Base-by-base conservation (phyloP, 2,113 vertebrate genomes). In the Psammodynastes pulverulentus region DNA sequence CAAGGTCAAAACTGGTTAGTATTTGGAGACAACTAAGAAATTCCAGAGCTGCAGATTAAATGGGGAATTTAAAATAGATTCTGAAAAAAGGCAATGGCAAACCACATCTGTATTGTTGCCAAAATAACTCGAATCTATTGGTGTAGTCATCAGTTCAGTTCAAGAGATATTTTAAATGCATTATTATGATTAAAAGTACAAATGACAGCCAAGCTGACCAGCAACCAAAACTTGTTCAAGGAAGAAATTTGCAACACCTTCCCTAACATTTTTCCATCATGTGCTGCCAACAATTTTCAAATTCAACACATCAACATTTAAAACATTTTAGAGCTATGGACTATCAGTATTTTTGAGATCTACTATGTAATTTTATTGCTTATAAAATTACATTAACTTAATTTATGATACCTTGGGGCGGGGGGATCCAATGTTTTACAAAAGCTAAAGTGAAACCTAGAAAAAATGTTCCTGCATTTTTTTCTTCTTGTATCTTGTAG, bases 401-500 rank as follows among this genome's bases (percentile, higher is more conserved):
- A 0, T 91, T 86, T 23, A 12, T 90, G 0, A 51, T 88, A 91
- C 2, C 19, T 89, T 79, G 53, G n/a, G 7, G 39, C 9, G 53
- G 26, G 3, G 34, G 15, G 45, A 39, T 92, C 49, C 52, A 84
- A 17, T 21, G 49, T 84, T 92, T 58, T 90, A 87, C 58, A 26
- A 93, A n/a, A 1, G 17, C 26, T 19, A 94, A 91, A 51, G 3
- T 0, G n/a, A 92, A 58, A 26, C 9, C 56, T 26, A 58, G 24
- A 58, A 58, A 58, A 58, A 58, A 79, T 51, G 49, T 58, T 24
- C 5, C 10, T 23, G 34, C 87, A 15, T 4, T 53, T 62, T 9
- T 87, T 79, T 1, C 52, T 91, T 93, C 94, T 58, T 89, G 48
- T 49, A 10, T 54, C 92, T 91, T 94, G 34, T 24, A 87, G 62